Evolutionary conservation across 2,113 vertebrate genomes (phyloP).

Genomic region (Aramus guarauna): DNA sequence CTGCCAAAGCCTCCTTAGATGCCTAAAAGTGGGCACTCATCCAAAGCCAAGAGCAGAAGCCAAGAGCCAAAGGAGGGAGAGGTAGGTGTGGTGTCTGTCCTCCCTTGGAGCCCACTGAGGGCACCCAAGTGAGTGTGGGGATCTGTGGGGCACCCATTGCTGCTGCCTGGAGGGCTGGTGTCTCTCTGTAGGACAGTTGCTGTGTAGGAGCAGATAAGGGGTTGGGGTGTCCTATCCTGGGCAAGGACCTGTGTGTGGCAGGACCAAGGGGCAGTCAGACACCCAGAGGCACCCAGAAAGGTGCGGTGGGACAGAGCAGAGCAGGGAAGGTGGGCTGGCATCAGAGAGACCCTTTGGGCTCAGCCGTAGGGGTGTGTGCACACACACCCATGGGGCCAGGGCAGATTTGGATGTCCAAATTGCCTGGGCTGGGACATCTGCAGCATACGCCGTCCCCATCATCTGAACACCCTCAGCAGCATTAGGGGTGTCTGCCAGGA

Average conservation of each 20-base stretch:
- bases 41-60: not conserved
- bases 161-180: not conserved
- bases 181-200: rapidly evolving
- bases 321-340: not conserved
- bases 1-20: not conserved
- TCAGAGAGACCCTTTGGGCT: not conserved
- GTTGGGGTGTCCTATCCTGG: not conserved
- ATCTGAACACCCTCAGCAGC: not conserved
- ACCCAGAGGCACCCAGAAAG: too few species aligned
- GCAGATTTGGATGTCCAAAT: not conserved
- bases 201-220: not conserved
- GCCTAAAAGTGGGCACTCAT: rapidly evolving
- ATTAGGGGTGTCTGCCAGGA: not conserved
- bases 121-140: not conserved
- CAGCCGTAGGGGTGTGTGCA: rapidly evolving
- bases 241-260: not conserved
- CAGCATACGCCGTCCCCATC: rapidly evolving
- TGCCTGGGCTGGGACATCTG: not conserved
- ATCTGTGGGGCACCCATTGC: not conserved
- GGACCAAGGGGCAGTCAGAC: not conserved
- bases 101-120: not conserved
- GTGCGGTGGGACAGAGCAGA: not conserved
- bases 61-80: not conserved
- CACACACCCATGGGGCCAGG: rapidly evolving
- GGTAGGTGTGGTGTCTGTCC: not conserved